Conservation (phyloP, 2,888 invertebrate species). For the Agrochola lychnidis region DNA sequence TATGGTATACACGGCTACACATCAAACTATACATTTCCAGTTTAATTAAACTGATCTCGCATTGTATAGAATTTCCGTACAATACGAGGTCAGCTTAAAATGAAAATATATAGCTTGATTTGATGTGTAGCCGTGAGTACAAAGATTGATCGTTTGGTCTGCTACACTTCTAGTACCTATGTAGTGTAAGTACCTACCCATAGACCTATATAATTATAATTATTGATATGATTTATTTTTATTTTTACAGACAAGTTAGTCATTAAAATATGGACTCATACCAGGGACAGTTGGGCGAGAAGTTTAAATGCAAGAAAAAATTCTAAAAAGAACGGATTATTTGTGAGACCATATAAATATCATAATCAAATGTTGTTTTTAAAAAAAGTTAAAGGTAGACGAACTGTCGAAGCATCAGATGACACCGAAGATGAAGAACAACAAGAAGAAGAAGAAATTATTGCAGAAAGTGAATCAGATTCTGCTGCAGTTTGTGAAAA, state of each 20-base stretch:
- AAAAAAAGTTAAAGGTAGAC: constrained; percentile 8
- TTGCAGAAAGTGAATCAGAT: constrained; percentile 27
- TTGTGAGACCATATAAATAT: constrained; percentile 28
- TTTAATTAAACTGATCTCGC: too few relatives aligned
- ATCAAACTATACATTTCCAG: too few relatives aligned
- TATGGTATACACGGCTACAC: too few relatives aligned
- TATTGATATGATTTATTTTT: background rate
- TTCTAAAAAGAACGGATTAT: background rate
- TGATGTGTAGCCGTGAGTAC: too few relatives aligned
- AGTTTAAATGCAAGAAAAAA: constrained; percentile 14
- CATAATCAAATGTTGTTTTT: constrained; percentile 28
- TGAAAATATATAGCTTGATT: too few relatives aligned
- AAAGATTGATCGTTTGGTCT: background rate
- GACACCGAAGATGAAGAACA: constrained; percentile 1
- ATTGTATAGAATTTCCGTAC: too few relatives aligned
- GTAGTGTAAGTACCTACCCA: background rate
- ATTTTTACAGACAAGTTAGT: constrained; percentile 11
- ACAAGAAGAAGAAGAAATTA: constrained; percentile 16
- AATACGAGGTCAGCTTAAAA: too few relatives aligned
- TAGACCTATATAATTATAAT: background rate
- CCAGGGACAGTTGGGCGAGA: constrained; percentile 27
- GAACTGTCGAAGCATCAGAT: background rate
- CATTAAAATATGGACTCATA: constrained; percentile 39
- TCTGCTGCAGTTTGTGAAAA: constrained; percentile 11
- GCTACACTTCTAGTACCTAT: background rate